These are phyloP conservation scores for Cebuella pygmaea DNA, from an alignment of 2,797 vertebrate genomes.

Conservation along the genomic window DNA sequence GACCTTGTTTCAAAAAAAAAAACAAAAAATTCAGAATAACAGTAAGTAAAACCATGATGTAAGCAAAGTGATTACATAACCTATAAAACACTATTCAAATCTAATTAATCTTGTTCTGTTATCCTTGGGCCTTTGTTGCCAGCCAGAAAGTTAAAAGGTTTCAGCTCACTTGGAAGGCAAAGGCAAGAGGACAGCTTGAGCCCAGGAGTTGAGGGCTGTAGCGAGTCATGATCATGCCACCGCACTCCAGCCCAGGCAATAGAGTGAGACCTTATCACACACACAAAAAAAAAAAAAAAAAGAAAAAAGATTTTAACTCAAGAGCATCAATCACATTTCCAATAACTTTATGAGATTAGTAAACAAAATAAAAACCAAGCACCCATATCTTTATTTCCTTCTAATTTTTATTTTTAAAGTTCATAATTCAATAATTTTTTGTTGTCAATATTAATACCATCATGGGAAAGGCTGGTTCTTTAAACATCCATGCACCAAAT, in stretches of 20 bases:
- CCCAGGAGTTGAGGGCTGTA: not conserved
- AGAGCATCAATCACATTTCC: not conserved
- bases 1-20: not conserved
- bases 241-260: not conserved
- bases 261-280: not conserved
- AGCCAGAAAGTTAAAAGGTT: slow-evolving; percentile 32
- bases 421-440: slow-evolving; percentile 14
- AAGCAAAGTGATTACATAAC: not conserved
- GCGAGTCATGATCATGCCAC: not conserved
- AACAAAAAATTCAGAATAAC: slow-evolving; percentile 19
- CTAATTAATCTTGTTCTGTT: not conserved
- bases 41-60: slow-evolving; percentile 31
- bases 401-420: not conserved
- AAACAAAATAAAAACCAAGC: slow-evolving; percentile 29
- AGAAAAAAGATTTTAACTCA: not conserved
- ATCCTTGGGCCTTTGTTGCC: not conserved
- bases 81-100: slow-evolving; percentile 18
- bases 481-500: not conserved
- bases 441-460: not conserved
- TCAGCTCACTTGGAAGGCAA: not conserved
- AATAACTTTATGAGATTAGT: slow-evolving; percentile 10
- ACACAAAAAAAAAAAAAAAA: too few species aligned
- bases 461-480: not conserved
- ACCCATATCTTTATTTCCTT: not conserved
- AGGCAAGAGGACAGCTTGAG: not conserved